Evolutionary conservation across 2,797 vertebrate species (phyloP), one percentile per base, ranked within the genome.

Genomic region (Liparis tanakae): DNA sequence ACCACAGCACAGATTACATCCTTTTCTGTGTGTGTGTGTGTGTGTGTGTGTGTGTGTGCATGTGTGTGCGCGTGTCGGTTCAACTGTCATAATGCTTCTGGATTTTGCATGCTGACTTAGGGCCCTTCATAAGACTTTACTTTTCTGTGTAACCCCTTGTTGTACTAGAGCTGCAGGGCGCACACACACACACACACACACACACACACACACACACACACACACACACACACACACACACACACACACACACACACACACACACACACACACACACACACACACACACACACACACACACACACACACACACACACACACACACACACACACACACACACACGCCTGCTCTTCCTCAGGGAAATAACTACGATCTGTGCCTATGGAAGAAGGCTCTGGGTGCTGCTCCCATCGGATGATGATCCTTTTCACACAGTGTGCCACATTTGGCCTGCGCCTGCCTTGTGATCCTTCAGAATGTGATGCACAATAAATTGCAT

Each of bases 391-490:
- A 44, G 54, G n/a, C 13, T 56, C 7, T 43, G 5, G 9, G 10
- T 33, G 22, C 37, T 9, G 37, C 39, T 39, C 10, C 39, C 39
- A 39, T 39, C 39, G 25, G 25, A 30, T 39, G 39, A 39, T 3
- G 14, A 56, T 64, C 44, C 17, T 20, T 22, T 63, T 76, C 20
- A 74, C 37, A 8, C 8, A 10, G n/a, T 22, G 58, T 10, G 8
- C 5, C 53, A 55, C 15, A 63, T 50, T 36, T 17, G 20, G 2
- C 20, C 46, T 55, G 46, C 3, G 6, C 12, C 25, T 69, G 50
- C 69, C 68, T 66, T 72, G 44, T 81, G 71, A 81, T 53, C 17
- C 17, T 53, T 56, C 3, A 10, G 14, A 1, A 54, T 55, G 20
- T 37, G 72, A 33, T 56, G 33, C 33, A 39, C 55, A 18, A 57